Conservation (phyloP, 2,113 vertebrate genomes). For the Hippoglossus stenolepis region DNA sequence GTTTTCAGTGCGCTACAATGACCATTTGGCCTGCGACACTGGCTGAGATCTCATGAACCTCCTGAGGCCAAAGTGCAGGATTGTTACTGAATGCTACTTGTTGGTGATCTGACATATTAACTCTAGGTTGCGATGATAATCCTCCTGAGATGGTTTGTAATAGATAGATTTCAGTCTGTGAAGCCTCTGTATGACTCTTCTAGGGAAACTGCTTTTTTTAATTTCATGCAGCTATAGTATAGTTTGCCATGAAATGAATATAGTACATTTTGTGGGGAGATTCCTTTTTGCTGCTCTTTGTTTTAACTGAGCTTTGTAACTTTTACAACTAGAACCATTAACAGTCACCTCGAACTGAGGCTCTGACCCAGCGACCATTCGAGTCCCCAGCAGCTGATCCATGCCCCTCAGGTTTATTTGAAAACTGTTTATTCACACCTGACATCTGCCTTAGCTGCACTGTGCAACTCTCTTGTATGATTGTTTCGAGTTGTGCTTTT, state of each 20-base stretch:
- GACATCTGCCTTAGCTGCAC: neutral
- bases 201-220: no score
- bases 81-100: slow-evolving; percentile 11
- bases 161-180: no score
- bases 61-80: slow-evolving; percentile 11
- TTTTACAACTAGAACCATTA: neutral
- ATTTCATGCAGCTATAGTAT: no score
- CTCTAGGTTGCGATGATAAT: neutral
- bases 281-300: neutral
- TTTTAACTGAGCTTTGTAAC: neutral
- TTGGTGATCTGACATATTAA: slow-evolving; percentile 22
- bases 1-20: slow-evolving; percentile 47
- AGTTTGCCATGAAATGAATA: no score
- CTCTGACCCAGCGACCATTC: no score
- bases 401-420: neutral
- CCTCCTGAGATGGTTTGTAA: neutral
- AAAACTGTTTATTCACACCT: neutral
- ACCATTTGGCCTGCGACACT: slow-evolving; percentile 45
- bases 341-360: no score
- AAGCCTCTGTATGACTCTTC: no score
- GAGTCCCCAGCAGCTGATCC: neutral
- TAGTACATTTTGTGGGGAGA: no score
- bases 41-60: slow-evolving; percentile 38
- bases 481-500: neutral
- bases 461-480: neutral